Evolutionary conservation across 2,888 invertebrate species (phyloP).

Genomic region (Pollenia labialis): DNA sequence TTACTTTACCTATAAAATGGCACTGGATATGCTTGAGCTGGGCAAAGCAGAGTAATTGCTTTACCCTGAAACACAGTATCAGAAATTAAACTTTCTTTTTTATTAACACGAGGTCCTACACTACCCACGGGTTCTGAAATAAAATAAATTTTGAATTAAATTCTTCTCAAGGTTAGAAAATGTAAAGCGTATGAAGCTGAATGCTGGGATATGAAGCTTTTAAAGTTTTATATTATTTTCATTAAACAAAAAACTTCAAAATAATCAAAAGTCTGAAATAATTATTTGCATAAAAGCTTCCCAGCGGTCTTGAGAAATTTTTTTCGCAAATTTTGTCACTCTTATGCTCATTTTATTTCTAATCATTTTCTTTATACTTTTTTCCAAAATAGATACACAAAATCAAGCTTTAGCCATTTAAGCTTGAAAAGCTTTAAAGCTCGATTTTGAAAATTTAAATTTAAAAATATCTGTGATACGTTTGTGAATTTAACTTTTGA

Average conservation of each 20-base stretch:
- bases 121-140: constrained; percentile 85
- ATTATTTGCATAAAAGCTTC: too few relatives aligned
- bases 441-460: too few relatives aligned
- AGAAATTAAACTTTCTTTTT: constrained; percentile 86
- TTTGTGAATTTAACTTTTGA: background rate
- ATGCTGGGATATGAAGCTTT: constrained; percentile 66
- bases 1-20: constrained; percentile 88
- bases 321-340: too few relatives aligned
- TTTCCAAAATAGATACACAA: background rate
- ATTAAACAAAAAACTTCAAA: too few relatives aligned
- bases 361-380: background rate
- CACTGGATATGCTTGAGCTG: constrained; percentile 89
- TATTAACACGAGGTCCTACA: constrained; percentile 87
- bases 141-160: background rate
- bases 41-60: constrained; percentile 88
- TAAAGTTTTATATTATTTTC: background rate
- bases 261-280: too few relatives aligned
- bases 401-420: too few relatives aligned
- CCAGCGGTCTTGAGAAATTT: too few relatives aligned
- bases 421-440: too few relatives aligned
- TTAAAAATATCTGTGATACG: too few relatives aligned
- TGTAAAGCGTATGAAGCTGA: background rate
- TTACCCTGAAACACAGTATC: constrained; percentile 84
- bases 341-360: too few relatives aligned
- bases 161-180: background rate